Evolutionary conservation across 2,797 vertebrate species (phyloP), one percentile per base, ranked within the genome.

Genomic region (Sebastiscus tertius): DNA sequence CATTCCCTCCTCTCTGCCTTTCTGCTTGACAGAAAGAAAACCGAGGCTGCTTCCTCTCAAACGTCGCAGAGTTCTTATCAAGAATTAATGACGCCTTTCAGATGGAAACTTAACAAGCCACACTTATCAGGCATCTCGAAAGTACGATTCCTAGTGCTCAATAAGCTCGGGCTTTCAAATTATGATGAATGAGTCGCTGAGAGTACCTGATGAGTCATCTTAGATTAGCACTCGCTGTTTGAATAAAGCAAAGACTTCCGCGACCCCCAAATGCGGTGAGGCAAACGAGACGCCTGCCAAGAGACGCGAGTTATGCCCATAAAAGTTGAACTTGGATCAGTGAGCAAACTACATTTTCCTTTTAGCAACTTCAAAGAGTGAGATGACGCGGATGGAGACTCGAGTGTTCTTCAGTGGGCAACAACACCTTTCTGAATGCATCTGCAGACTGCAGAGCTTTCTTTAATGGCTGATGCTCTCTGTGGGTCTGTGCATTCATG

Each of bases 71-170:
- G 86, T 66, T 85, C 83, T 87, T 78, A 88, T 93, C 76, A 86
- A 88, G 79, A 91, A 89, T 90, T 88, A 87, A 92, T 90, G 88
- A 88, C 0, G 78, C 69, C 78, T 90, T 87, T 93, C 81, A 90
- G 74, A 79, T 4, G n/a, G 71, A 81, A 82, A 84, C 70, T 77
- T 83, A 82, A 88, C 86, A 86, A 89, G 78, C 73, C 77, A 42
- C n/a, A 87, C 79, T 87, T 77, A 81, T 83, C 64, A 83, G 79
- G n/a, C 75, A 78, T 70, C 84, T 86, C 66, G 60, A 81, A 86
- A 76, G 72, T 75, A 70, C 0, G 39, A 87, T 58, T 85, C 62
- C 63, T 66, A 49, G 8, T 63, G 64, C 74, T 69, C 72, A 74
- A 27, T 80, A 64, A 86, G 58, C 65, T 58, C 7, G 1, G 69